These are phyloP conservation scores for Glyptemys insculpta DNA, from an alignment of 2,797 vertebrate species.

Conservation along the genomic window DNA sequence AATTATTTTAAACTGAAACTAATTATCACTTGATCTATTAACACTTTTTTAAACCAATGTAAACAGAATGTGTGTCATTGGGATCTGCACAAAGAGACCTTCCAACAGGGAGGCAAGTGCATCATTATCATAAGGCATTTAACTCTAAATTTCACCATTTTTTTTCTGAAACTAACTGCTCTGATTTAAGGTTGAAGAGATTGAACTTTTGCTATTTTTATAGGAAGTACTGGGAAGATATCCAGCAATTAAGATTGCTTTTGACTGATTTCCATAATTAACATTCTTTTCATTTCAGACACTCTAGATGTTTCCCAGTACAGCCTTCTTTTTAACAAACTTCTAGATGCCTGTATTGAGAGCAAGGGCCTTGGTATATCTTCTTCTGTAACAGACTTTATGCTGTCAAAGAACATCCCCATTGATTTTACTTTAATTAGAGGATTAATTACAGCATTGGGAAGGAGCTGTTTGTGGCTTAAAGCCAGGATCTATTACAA, in stretches of 20 bases:
- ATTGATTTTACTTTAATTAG: slow-evolving; percentile 85
- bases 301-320: slow-evolving; percentile 82
- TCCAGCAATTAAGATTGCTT: slow-evolving; percentile 6
- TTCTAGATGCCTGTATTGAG: slow-evolving; percentile 88
- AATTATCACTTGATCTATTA: background rate
- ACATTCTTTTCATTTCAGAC: slow-evolving; percentile 81
- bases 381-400: slow-evolving; percentile 88
- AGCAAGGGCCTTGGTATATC: slow-evolving; percentile 87
- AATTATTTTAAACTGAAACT: background rate
- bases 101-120: background rate
- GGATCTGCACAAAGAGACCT: background rate
- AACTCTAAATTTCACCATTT: background rate
- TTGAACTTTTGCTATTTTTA: background rate
- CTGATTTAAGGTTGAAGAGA: background rate
- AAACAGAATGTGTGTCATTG: background rate
- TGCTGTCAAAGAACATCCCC: slow-evolving; percentile 87
- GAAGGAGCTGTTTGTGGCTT: slow-evolving; percentile 90
- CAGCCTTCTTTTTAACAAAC: slow-evolving; percentile 86
- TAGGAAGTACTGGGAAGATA: fast-evolving
- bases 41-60: background rate
- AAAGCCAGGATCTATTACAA: slow-evolving; percentile 91
- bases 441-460: slow-evolving; percentile 89
- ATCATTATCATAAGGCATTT: background rate
- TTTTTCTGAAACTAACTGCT: background rate
- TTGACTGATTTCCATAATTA: slow-evolving; percentile 7